Percentiles rank a stretch among this genome's conserved stretches.
phyloP scores from a whole-genome alignment of 2,888 invertebrate species.

The Lithodes maja region DNA sequence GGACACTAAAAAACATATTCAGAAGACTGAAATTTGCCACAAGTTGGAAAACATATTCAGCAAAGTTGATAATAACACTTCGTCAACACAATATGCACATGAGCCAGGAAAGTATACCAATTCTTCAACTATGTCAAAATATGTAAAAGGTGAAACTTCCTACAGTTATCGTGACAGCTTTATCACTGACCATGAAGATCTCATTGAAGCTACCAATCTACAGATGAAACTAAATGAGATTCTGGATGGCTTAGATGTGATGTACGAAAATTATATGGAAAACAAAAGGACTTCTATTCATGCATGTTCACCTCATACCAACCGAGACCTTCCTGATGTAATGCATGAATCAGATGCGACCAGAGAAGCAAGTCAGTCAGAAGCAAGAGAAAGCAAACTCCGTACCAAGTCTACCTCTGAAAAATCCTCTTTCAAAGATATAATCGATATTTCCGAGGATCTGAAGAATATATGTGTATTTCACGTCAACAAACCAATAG shows the following conservation, averaged over 20 bases:
- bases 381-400: not conserved
- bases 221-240: slow-evolving; percentile 39
- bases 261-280: slow-evolving; percentile 41
- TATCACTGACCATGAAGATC: not conserved
- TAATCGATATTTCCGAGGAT: slow-evolving; percentile 52
- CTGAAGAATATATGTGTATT: slow-evolving; percentile 49
- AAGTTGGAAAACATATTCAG: slow-evolving; percentile 51
- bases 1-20: not conserved
- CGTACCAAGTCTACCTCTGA: not conserved
- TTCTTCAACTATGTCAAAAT: too few species aligned
- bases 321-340: not conserved
- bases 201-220: slow-evolving; percentile 13
- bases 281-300: not conserved
- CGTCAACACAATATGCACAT: not conserved
- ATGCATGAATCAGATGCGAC: not conserved
- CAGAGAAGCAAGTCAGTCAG: not conserved
- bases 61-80: slow-evolving; percentile 14
- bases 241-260: slow-evolving; percentile 27
- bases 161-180: not conserved
- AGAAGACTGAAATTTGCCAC: slow-evolving; percentile 17
- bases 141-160: not conserved
- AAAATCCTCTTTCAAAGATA: slow-evolving; percentile 36
- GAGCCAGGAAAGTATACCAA: not conserved
- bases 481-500: slow-evolving; percentile 31
- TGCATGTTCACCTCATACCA: not conserved